Evolutionary conservation across 2,797 vertebrate species (phyloP), one percentile per base, ranked within the genome.

Genomic region (Cyclura pinguis): DNA sequence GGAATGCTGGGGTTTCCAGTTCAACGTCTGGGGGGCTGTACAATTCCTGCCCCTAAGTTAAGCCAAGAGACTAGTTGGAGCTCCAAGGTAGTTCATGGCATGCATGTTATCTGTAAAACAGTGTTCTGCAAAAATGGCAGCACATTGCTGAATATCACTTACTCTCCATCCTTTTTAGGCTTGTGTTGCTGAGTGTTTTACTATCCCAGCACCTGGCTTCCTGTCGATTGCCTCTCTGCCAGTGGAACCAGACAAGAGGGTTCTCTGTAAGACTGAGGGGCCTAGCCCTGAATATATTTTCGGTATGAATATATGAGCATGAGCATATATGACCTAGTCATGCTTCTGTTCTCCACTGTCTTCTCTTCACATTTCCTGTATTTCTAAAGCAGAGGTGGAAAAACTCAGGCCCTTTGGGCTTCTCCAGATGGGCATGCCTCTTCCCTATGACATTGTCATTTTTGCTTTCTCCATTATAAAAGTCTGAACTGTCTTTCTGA

Each of bases 161-260:
- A 7, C 82, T 50, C 55, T 93, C 42, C 52, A 32, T 95, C 89
- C 93, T 88, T 95, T 93, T 91, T 94, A 98, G 98, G 95, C 94
- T 98, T 76, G 93, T 98, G 85, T 80, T 97, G 82, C 96, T 98
- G 20, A 88, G 96, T 81, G 96, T 98, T 88, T 81, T 97, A 78
- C 96, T 97, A 93, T 98, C 98, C 84, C 98, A 98, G 93, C 97
- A 98, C 87, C 92, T 98, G 91, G 94, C 86, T 6, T 97, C 96
- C 91, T 97, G 95, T 89, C 93, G 76, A 76, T 35, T 98, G 80
- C 96, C 96, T 0, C 84, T 94, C 47, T 95, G 92, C 0, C 42
- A 91, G 76, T 93, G 95, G 95, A 84, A 64, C 13, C 81, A n/a
- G 2, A 67, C 88, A 76, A 50, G 0, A n/a, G 29, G 87, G 9